Conservation (phyloP, 2,888 invertebrate genomes). For the Caenorhabditis uteleia region DNA sequence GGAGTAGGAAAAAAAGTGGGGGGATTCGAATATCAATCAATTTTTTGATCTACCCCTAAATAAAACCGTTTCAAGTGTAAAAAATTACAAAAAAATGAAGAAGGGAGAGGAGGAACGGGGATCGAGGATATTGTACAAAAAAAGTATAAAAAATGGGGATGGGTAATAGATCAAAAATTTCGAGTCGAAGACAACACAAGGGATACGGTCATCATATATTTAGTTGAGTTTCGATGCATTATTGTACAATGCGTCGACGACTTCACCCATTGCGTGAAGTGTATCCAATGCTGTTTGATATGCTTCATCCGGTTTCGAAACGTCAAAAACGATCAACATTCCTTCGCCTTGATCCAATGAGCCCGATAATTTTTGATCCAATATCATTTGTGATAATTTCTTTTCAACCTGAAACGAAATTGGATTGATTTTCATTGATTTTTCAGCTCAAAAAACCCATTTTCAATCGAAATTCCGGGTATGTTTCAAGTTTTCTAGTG, state of each 20-base stretch:
- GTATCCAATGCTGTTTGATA: constrained; percentile 96
- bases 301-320: constrained; percentile 90
- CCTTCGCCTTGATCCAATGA: constrained; percentile 94
- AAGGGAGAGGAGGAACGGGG: background rate
- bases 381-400: constrained; percentile 98
- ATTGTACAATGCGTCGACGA: constrained; percentile 97
- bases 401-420: constrained; percentile 85
- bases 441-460: no score
- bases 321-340: constrained; percentile 95
- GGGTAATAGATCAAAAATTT: background rate
- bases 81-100: background rate
- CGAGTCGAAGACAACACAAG: no score
- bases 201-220: background rate
- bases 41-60: background rate
- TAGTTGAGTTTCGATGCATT: constrained; percentile 89
- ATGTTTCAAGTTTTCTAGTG: no score
- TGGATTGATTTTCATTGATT: no score
- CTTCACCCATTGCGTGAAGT: constrained; percentile 91
- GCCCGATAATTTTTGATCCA: constrained; percentile 88
- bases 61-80: background rate
- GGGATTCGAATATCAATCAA: background rate
- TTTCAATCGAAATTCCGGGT: no score
- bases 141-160: background rate
- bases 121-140: constrained; percentile 3
- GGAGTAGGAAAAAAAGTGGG: background rate